Evolutionary conservation across 1,140 invertebrate species (phyloP).

Genomic region (Orchestia grillus): DNA sequence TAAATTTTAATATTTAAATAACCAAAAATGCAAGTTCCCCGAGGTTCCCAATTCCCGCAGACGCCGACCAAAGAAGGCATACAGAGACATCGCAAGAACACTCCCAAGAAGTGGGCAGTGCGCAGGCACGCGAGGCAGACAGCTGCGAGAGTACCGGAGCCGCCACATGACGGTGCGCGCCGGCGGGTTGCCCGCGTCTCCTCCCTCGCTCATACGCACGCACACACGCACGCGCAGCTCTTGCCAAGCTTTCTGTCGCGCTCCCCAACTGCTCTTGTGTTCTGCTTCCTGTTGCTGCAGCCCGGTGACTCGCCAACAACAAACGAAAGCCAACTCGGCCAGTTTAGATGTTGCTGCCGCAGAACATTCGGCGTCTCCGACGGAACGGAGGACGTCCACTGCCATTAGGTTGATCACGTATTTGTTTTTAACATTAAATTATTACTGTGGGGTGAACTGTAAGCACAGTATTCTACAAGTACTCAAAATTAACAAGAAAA

Average conservation of each 20-base stretch:
- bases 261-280: neutral
- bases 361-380: neutral
- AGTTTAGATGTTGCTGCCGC: neutral
- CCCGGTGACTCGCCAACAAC: neutral
- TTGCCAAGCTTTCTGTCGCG: neutral
- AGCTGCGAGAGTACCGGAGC: neutral
- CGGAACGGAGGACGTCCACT: neutral
- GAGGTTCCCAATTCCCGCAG: neutral
- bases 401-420: neutral
- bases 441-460: neutral
- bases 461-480: neutral
- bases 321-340: neutral
- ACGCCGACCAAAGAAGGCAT: neutral
- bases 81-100: neutral
- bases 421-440: neutral
- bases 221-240: neutral
- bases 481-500: neutral
- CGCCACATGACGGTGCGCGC: no score
- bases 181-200: neutral
- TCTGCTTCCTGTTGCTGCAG: neutral
- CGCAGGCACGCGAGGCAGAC: neutral
- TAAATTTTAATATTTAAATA: neutral
- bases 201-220: neutral
- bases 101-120: neutral
- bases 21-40: neutral